phyloP scores from a whole-genome alignment of 2,888 invertebrate genomes.

The Idaea straminata region DNA sequence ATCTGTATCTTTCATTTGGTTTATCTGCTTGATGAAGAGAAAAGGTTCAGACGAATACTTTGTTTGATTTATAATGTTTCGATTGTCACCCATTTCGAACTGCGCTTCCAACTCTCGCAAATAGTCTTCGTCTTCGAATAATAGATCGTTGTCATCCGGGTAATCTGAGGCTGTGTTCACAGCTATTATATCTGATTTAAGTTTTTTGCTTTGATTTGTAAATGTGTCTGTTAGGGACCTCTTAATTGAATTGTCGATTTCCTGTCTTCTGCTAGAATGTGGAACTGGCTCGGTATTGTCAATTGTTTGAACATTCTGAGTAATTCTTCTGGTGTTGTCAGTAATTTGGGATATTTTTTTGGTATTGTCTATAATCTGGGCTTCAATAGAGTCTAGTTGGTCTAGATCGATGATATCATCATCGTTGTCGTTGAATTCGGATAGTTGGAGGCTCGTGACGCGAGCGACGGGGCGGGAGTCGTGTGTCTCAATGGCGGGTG shows the following conservation, averaged over 20 bases:
- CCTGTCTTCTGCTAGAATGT: background rate
- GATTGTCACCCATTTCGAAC: constrained; percentile 41
- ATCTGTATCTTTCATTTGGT: constrained; percentile 47
- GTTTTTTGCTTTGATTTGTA: constrained; percentile 53
- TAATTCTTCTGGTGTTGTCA: background rate
- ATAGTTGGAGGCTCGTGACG: constrained; percentile 43
- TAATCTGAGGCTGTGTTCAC: constrained; percentile 46
- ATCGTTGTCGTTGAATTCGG: constrained; percentile 45
- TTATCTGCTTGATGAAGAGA: constrained; percentile 69
- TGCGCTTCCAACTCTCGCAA: constrained; percentile 56
- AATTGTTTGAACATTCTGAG: background rate
- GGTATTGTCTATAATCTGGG: constrained; percentile 16
- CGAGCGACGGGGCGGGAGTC: constrained; percentile 37
- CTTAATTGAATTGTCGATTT: constrained; percentile 45
- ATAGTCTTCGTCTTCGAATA: constrained; percentile 61
- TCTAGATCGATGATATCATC: constrained; percentile 59
- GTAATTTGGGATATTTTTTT: background rate
- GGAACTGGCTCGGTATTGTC: background rate
- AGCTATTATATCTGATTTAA: constrained; percentile 39
- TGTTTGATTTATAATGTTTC: constrained; percentile 20
- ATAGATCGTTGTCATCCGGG: constrained; percentile 53
- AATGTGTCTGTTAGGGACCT: constrained; percentile 34
- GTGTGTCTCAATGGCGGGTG: constrained; percentile 29
- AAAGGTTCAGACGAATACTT: constrained; percentile 56
- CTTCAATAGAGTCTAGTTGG: constrained; percentile 61